Evolutionary conservation across 2,888 invertebrate species (phyloP).

Genomic region (Drosophila fungiperda): DNA sequence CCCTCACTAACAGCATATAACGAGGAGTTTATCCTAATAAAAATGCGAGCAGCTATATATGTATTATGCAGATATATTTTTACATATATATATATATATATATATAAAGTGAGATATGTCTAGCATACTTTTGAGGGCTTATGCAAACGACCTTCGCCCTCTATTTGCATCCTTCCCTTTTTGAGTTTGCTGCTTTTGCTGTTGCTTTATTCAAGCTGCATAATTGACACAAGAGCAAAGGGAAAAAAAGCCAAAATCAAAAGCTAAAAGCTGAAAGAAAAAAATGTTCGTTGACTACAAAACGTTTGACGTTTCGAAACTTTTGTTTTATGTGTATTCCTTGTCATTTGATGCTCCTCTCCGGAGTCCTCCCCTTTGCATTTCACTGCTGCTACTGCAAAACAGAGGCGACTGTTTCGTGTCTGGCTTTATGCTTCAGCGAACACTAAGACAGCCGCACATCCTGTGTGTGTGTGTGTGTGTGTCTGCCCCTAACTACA

Average conservation of each 20-base stretch:
- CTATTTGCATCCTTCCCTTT: conserved; percentile 25
- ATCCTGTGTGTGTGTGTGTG: conserved; percentile 41
- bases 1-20: not conserved
- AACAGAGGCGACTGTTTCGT: conserved; percentile 19
- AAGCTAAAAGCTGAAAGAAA: conserved; percentile 29
- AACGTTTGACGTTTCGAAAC: conserved; percentile 70
- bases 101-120: conserved; percentile 12
- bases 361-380: conserved; percentile 1
- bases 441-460: conserved; percentile 61
- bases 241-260: conserved; percentile 24
- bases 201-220: conserved; percentile 65
- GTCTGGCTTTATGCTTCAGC: conserved; percentile 54
- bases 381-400: not conserved
- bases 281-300: conserved; percentile 52
- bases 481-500: conserved; percentile 8
- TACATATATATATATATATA: conserved; percentile 12
- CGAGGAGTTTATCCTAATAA: conserved; percentile 6
- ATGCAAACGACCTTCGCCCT: conserved; percentile 67
- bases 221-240: conserved; percentile 64
- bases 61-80: not conserved
- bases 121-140: conserved; percentile 67
- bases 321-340: conserved; percentile 30
- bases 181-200: conserved; percentile 18
- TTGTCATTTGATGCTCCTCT: not conserved
- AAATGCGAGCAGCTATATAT: conserved; percentile 1